phyloP scores from a whole-genome alignment of 92 coral and sea anemone genomes.

The Porites lobata region DNA sequence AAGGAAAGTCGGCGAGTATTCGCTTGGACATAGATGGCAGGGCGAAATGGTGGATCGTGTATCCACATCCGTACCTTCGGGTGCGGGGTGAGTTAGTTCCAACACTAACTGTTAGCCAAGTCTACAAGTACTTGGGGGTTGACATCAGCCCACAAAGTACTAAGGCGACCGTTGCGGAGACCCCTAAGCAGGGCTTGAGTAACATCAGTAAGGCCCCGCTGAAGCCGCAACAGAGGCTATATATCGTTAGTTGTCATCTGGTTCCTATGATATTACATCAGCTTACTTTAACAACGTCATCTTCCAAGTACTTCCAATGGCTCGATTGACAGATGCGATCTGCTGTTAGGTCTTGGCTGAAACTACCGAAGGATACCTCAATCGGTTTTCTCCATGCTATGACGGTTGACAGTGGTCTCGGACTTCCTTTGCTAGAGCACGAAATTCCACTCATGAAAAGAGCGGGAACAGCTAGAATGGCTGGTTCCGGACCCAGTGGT shows the following conservation, averaged over 20 bases:
- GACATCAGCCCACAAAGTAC: background rate
- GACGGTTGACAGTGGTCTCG: too few species aligned
- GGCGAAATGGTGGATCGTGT: constrained; percentile 3
- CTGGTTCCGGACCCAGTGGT: too few species aligned
- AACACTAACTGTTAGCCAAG: too few species aligned
- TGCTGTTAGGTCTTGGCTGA: too few species aligned
- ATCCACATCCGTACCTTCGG: constrained; percentile 4
- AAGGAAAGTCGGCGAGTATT: constrained; percentile 1
- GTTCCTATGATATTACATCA: constrained; percentile 23
- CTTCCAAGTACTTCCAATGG: constrained; percentile 24
- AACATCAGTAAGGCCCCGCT: constrained; percentile 19
- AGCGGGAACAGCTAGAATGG: too few species aligned
- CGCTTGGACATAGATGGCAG: constrained; percentile 19
- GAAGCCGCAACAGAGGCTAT: constrained; percentile 55
- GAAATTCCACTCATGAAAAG: too few species aligned
- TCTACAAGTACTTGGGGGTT: background rate
- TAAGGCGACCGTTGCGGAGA: background rate
- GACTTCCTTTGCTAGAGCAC: too few species aligned
- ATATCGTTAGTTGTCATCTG: background rate
- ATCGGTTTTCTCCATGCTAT: too few species aligned
- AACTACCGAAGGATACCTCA: too few species aligned
- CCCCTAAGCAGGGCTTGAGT: background rate
- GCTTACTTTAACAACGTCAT: constrained; percentile 4
- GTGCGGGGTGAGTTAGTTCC: background rate
- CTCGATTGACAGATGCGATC: background rate